A percentile compares a stretch with the other conserved stretches of the same genome.
phyloP scores from a whole-genome alignment of 2,797 vertebrate species.

The Coregonus sp. region DNA sequence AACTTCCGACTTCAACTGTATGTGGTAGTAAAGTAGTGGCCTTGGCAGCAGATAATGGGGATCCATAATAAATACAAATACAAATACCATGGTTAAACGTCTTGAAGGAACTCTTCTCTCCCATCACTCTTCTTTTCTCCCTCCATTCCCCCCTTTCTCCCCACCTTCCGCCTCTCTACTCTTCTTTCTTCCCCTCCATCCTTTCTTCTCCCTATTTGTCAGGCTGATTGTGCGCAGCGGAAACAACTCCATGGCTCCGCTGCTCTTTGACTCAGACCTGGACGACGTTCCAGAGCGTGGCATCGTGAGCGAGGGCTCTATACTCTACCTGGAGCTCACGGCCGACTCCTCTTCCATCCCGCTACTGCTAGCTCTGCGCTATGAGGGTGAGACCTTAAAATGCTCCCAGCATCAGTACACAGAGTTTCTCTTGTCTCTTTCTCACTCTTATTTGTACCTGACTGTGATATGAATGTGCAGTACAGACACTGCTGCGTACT shows the following conservation, averaged over 20 bases:
- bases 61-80: no score
- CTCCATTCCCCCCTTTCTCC: neutral
- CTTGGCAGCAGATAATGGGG: no score
- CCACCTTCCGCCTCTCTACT: neutral
- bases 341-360: conserved; percentile 88
- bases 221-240: conserved; percentile 89
- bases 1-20: no score
- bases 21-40: no score
- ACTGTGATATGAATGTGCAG: no score
- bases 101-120: neutral
- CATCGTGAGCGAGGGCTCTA: conserved; percentile 85
- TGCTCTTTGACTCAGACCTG: conserved; percentile 89
- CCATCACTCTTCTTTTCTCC: neutral
- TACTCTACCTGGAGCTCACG: conserved; percentile 86
- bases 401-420: neutral
- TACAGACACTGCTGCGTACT: no score
- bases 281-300: conserved; percentile 90
- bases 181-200: neutral
- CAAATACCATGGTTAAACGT: no score
- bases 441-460: neutral
- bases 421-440: neutral
- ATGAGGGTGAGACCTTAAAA: conserved; percentile 79
- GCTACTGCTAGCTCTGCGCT: conserved; percentile 86
- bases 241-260: conserved; percentile 80
- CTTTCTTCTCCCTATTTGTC: neutral